phyloP scores from a whole-genome alignment of 1,140 invertebrate species.

The Neoseiulus cucumeris region DNA sequence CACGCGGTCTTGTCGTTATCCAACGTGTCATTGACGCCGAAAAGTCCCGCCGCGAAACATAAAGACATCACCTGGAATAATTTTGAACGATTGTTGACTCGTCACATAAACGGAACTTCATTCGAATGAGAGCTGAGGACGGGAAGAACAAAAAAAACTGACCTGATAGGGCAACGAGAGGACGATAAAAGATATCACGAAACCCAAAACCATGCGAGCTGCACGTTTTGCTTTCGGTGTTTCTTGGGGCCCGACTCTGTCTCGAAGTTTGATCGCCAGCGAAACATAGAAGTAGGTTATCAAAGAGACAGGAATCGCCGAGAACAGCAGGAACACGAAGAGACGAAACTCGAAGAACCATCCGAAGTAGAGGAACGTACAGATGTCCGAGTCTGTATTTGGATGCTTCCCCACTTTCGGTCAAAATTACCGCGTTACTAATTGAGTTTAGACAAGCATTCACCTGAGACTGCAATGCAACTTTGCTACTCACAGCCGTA shows the following conservation, averaged over 20 bases:
- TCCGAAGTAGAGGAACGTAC: not conserved
- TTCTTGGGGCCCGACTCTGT: not conserved
- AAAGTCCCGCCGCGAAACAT: not conserved
- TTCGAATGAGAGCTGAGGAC: not conserved
- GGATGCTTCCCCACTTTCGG: too few relatives aligned
- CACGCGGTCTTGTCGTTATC: not conserved
- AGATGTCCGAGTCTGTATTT: not conserved
- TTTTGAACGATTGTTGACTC: not conserved
- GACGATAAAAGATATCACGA: not conserved
- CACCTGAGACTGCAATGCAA: too few relatives aligned
- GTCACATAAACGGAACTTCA: not conserved
- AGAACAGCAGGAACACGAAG: not conserved
- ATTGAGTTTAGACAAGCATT: too few relatives aligned
- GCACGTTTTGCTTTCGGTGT: not conserved
- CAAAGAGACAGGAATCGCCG: not conserved
- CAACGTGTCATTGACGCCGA: not conserved
- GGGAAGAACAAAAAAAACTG: not conserved
- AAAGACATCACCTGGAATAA: not conserved
- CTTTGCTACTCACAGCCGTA: not conserved
- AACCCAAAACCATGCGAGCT: not conserved
- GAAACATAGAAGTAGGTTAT: not conserved
- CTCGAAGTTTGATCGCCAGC: not conserved
- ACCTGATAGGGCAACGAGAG: not conserved
- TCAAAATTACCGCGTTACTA: too few relatives aligned
- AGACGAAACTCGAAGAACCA: not conserved